A percentile compares a stretch with the other conserved stretches of the same genome.
These are phyloP conservation scores for Euwallacea fornicatus DNA, from an alignment of 1,140 invertebrate genomes.

Conservation along the genomic window DNA sequence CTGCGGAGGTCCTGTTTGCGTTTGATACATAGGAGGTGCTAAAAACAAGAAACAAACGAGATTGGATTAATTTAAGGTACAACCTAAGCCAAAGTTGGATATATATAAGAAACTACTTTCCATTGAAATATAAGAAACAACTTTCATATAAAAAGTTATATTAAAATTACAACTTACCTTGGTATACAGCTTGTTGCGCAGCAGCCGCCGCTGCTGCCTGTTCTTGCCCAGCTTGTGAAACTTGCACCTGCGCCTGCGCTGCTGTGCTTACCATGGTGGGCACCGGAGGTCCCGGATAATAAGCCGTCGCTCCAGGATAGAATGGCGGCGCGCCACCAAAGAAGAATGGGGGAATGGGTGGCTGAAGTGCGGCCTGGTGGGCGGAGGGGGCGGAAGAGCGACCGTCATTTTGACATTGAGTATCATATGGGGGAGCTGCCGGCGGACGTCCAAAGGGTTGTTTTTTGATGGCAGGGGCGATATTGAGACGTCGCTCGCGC, in stretches of 20 bases:
- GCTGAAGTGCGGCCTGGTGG: constrained; percentile 36
- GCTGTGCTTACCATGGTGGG: constrained; percentile 16
- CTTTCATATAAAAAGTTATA: not conserved
- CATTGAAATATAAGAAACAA: constrained; percentile 3
- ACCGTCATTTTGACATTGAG: constrained; percentile 58
- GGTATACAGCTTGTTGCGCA: constrained; percentile 49
- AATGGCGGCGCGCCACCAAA: constrained; percentile 44
- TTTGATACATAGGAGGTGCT: constrained; percentile 51
- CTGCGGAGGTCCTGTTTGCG: constrained; percentile 50
- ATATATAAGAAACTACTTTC: not conserved
- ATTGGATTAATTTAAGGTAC: not conserved
- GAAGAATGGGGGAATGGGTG: constrained; percentile 46
- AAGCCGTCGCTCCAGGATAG: constrained; percentile 48
- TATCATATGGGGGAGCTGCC: constrained; percentile 23
- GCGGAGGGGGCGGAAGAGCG: constrained; percentile 16
- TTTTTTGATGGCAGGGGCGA: constrained; percentile 89
- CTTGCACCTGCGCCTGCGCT: constrained; percentile 24
- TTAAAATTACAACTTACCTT: constrained; percentile 41
- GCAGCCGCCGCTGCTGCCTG: constrained; percentile 13
- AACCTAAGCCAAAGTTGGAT: not conserved
- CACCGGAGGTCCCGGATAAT: constrained; percentile 44
- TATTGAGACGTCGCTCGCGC: constrained; percentile 82
- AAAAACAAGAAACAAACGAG: constrained; percentile 32
- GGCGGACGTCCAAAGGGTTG: constrained; percentile 59
- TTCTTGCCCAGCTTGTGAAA: constrained; percentile 44